phyloP scores from a whole-genome alignment of 2,888 invertebrate genomes.

The Torymus tubicola region DNA sequence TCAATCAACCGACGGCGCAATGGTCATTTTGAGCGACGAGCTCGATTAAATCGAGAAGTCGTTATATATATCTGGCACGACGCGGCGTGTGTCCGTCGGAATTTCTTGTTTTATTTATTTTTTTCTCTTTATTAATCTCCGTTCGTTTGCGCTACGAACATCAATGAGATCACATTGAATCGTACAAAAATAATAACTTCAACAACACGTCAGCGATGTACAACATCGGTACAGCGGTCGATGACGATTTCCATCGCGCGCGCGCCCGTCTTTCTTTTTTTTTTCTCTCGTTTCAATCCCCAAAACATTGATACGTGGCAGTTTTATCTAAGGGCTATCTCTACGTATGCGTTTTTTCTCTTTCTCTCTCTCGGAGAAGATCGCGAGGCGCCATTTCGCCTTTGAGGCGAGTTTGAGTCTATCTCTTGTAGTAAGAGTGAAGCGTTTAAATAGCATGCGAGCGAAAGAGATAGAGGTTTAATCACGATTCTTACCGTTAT shows the following conservation, averaged over 20 bases:
- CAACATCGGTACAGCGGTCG: slow-evolving; percentile 35
- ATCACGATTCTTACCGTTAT: neutral
- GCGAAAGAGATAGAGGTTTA: neutral
- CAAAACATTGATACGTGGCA: too few relatives aligned
- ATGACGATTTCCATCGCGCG: neutral
- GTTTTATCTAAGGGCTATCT: too few relatives aligned
- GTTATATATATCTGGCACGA: neutral
- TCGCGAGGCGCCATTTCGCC: neutral
- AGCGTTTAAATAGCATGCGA: slow-evolving; percentile 14
- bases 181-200: slow-evolving; percentile 61
- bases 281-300: too few relatives aligned
- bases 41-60: slow-evolving; percentile 14
- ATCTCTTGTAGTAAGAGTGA: slow-evolving; percentile 9
- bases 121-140: slow-evolving; percentile 8
- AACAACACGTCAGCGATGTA: slow-evolving; percentile 47
- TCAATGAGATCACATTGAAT: slow-evolving; percentile 64
- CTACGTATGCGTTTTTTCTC: too few relatives aligned
- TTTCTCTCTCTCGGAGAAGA: neutral
- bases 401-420: neutral
- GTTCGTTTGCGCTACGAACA: slow-evolving; percentile 54
- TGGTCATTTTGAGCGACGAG: neutral
- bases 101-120: slow-evolving; percentile 2
- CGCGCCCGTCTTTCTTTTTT: too few relatives aligned
- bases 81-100: slow-evolving; percentile 1
- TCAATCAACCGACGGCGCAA: slow-evolving; percentile 29